Base-by-base conservation (phyloP, 2,797 vertebrate genomes). In the Siniperca undulata region DNA sequence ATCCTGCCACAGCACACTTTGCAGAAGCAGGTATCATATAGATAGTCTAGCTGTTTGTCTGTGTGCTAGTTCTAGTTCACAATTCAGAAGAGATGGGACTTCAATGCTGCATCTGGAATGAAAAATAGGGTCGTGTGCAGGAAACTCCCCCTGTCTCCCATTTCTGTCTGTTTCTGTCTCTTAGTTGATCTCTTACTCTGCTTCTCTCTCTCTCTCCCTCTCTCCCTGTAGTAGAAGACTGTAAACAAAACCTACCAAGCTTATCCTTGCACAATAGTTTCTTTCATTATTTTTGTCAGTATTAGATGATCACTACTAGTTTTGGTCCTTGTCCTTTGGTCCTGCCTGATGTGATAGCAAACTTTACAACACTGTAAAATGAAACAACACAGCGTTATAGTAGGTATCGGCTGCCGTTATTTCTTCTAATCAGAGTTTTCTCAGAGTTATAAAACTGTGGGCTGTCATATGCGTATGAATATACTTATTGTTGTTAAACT, bases 91-190 rank as follows among this genome's bases (percentile, higher is more conserved):
- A 69, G 38, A 58, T 1, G n/a, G 16, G 36, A 70, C 36, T 27
- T 42, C 38, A 20, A n/a, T 13, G 16, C 20, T 46, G 56, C 58
- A 62, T 22, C 62, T 42, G 44, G 62, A 73, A 11, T 27, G 46
- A 53, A 69, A 55, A 30, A 67, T 40, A 40, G 7, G 12, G 53
- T 22, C 8, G 22, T 58, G 20, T 44, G 19, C 60, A 59, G 52
- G 24, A 76, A 66, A 75, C 52, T 27, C 58, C 48, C 24, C 2
- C 27, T 27, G 2, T 52, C 58, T 64, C 46, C 53, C 17, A 36
- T 38, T 20, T 62, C 46, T 72, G 46, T 58, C 20, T 20, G 50
- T n/a, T 53, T 58, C 52, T 62, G 46, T 80, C 42, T 64, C 58
- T 40, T 10, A 40, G 38, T 38, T 44, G 44, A 72, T 68, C 44